Conservation (phyloP, 2,888 invertebrate genomes). For the Phasia obesa region DNA sequence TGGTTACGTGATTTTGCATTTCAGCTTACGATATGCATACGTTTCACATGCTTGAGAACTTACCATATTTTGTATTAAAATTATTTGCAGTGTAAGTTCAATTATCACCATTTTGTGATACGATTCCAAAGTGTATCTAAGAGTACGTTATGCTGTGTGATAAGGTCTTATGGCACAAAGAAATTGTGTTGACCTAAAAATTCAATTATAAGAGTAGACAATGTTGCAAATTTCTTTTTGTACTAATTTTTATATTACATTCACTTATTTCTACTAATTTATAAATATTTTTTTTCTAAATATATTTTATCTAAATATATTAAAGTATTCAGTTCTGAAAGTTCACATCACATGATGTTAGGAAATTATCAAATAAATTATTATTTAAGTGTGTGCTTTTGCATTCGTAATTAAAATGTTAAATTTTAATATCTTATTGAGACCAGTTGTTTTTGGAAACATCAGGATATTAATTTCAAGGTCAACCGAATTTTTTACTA, state of each 20-base stretch:
- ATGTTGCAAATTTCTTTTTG: slow-evolving; percentile 52
- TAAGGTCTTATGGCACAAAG: slow-evolving; percentile 22
- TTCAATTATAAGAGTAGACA: slow-evolving; percentile 25
- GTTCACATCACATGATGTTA: background rate
- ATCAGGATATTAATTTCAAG: too few relatives aligned
- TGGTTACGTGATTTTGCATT: too few relatives aligned
- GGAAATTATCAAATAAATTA: too few relatives aligned
- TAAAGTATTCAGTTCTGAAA: background rate
- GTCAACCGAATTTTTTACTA: too few relatives aligned
- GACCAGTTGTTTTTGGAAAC: too few relatives aligned
- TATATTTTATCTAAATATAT: slow-evolving; percentile 36
- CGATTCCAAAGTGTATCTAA: slow-evolving; percentile 34
- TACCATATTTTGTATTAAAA: slow-evolving; percentile 40
- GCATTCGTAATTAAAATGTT: too few relatives aligned
- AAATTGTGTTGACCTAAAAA: slow-evolving; percentile 55
- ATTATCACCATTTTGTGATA: slow-evolving; percentile 54
- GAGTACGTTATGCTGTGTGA: background rate
- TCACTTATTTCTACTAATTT: slow-evolving; percentile 29
- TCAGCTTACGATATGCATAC: background rate
- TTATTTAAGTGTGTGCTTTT: too few relatives aligned
- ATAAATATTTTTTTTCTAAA: slow-evolving; percentile 42
- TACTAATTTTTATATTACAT: slow-evolving; percentile 18
- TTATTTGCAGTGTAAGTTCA: slow-evolving; percentile 56
- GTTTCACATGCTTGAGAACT: slow-evolving; percentile 3
- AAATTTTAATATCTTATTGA: too few relatives aligned